Evolutionary conservation across 1,140 invertebrate species (phyloP).

Genomic region (Battus philenor): DNA sequence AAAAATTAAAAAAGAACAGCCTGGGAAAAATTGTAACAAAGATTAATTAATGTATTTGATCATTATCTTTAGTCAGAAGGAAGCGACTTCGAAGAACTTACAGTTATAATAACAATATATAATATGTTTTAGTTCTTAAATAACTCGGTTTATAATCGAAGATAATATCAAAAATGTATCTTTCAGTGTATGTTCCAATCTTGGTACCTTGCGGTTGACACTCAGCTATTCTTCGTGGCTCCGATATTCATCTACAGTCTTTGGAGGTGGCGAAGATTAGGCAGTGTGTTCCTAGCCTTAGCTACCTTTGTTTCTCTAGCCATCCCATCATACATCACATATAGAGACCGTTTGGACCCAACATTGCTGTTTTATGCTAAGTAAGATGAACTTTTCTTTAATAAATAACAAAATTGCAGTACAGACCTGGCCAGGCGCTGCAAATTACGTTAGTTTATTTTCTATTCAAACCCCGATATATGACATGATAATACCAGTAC

Average conservation of each 20-base stretch:
- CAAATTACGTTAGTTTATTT: too few relatives aligned
- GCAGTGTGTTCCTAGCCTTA: constrained; percentile 75
- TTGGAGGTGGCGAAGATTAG: constrained; percentile 80
- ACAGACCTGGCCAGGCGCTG: too few relatives aligned
- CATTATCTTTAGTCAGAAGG: too few relatives aligned
- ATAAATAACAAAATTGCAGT: too few relatives aligned
- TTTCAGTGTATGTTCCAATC: constrained; percentile 92
- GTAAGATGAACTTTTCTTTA: constrained; percentile 75
- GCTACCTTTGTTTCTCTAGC: constrained; percentile 75
- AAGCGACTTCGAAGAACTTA: too few relatives aligned
- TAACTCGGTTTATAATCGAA: too few relatives aligned
- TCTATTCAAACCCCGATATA: too few relatives aligned
- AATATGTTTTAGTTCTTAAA: too few relatives aligned
- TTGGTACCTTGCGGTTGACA: constrained; percentile 93
- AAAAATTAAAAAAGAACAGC: not conserved
- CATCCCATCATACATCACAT: constrained; percentile 81
- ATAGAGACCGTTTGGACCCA: constrained; percentile 77
- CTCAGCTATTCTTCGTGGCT: constrained; percentile 88
- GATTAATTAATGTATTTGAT: too few relatives aligned
- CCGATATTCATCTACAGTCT: constrained; percentile 84
- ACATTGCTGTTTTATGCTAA: constrained; percentile 80
- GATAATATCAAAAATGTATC: constrained; percentile 21
- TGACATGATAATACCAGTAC: too few relatives aligned
- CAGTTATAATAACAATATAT: too few relatives aligned
- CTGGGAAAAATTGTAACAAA: too few relatives aligned